phyloP scores from a whole-genome alignment of 37 sponge, comb jelly and placozoan genomes.

The Axinella damicornis region DNA sequence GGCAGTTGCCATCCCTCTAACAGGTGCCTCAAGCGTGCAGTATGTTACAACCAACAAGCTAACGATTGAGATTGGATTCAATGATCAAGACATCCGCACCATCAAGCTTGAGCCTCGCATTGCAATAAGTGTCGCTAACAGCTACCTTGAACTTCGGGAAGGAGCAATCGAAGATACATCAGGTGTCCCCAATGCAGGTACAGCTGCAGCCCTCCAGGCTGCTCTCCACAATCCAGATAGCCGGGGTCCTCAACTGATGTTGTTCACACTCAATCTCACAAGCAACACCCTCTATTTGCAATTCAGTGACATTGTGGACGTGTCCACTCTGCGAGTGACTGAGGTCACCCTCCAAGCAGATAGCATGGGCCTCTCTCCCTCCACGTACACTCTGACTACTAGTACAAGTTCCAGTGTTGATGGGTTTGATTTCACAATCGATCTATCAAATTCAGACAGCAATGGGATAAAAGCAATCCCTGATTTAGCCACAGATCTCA shows the following conservation, averaged over 20 bases:
- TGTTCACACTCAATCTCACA: constrained; percentile 72
- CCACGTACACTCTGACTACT: constrained; percentile 55
- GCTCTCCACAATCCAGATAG: constrained; percentile 23
- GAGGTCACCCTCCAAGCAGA: constrained; percentile 74
- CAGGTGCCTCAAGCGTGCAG: constrained; percentile 31
- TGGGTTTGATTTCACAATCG: constrained; percentile 53
- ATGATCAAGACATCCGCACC: constrained; percentile 41
- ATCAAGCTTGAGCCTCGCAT: constrained; percentile 52
- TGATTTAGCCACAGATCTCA: constrained; percentile 57
- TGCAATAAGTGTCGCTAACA: constrained; percentile 29
- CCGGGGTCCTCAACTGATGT: constrained; percentile 56
- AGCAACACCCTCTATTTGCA: constrained; percentile 58
- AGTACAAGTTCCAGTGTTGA: constrained; percentile 31
- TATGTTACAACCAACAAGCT: constrained; percentile 44
- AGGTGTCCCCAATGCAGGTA: constrained; percentile 34
- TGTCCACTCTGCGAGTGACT: constrained; percentile 33
- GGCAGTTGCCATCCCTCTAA: constrained; percentile 33
- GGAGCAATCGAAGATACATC: constrained; percentile 63
- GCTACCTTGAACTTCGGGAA: constrained; percentile 41
- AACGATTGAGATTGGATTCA: constrained; percentile 49
- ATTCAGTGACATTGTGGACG: constrained; percentile 73
- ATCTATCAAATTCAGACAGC: constrained; percentile 48
- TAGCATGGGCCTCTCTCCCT: constrained; percentile 2
- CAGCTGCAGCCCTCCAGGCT: constrained; percentile 22
- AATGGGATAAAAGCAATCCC: constrained; percentile 77